A percentile compares a stretch with the other conserved stretches of the same genome.
These are phyloP conservation scores for Leucoma salicis DNA, from an alignment of 2,888 invertebrate genomes.

Conservation along the genomic window DNA sequence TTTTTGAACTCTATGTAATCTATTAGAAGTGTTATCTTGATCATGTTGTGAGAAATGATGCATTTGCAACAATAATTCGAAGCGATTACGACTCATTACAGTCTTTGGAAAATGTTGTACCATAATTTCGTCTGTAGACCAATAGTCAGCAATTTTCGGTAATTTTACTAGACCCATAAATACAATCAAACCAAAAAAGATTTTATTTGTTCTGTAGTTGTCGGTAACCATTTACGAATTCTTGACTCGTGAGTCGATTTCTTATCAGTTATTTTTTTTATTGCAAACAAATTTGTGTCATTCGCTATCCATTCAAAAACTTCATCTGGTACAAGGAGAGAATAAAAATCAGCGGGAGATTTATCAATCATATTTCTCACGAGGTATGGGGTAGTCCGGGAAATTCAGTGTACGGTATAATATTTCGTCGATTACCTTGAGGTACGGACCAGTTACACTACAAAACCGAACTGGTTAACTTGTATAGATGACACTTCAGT, in stretches of 20 bases:
- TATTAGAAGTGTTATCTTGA: slow-evolving; percentile 30
- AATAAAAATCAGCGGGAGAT: slow-evolving; percentile 1
- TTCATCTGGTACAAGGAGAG: slow-evolving; percentile 10
- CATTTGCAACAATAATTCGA: slow-evolving; percentile 36
- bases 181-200: slow-evolving; percentile 34
- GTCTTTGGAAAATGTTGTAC: slow-evolving; percentile 27
- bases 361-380: neutral
- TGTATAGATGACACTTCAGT: too few relatives aligned
- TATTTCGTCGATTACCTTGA: slow-evolving; percentile 2
- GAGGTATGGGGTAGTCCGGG: neutral
- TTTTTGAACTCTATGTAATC: neutral
- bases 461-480: too few relatives aligned
- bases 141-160: slow-evolving; percentile 36
- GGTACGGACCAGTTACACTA: slow-evolving; percentile 1
- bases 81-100: slow-evolving; percentile 36
- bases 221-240: slow-evolving; percentile 5
- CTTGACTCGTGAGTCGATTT: slow-evolving; percentile 13
- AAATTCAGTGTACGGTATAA: slow-evolving; percentile 1
- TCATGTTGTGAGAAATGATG: slow-evolving; percentile 41
- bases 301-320: slow-evolving; percentile 13
- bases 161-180: slow-evolving; percentile 39
- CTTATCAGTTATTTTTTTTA: slow-evolving; percentile 4
- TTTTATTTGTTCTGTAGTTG: slow-evolving; percentile 15
- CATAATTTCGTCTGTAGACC: slow-evolving; percentile 26
- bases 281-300: slow-evolving; percentile 21